A percentile compares a stretch with the other conserved stretches of the same genome.
These are phyloP conservation scores for Stegostoma tigrinum DNA, from an alignment of 2,113 vertebrate genomes.

Conservation along the genomic window DNA sequence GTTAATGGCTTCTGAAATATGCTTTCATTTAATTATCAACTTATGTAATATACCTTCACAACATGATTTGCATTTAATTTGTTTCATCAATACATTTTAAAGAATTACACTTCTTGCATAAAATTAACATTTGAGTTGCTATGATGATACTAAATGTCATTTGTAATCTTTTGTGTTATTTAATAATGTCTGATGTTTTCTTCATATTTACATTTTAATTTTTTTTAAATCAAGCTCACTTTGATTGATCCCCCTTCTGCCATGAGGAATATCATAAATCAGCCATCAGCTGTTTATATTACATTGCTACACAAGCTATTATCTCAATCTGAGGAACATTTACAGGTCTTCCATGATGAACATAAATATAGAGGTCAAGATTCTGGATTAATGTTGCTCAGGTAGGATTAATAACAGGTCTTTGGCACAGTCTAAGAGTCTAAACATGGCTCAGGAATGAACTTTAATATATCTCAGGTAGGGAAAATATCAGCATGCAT, in stretches of 20 bases:
- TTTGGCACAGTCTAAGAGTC: too few relatives aligned
- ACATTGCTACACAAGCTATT: background rate
- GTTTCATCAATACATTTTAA: slow-evolving; percentile 24
- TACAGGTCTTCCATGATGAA: background rate
- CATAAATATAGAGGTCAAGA: background rate
- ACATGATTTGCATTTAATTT: slow-evolving; percentile 32
- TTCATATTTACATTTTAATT: background rate
- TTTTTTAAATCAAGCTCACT: background rate
- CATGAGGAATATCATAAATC: background rate
- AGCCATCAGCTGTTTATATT: background rate
- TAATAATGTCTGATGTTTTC: background rate
- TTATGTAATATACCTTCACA: slow-evolving; percentile 7
- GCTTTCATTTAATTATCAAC: slow-evolving; percentile 22
- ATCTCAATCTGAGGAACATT: background rate
- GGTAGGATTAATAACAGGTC: background rate
- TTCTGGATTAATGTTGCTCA: background rate
- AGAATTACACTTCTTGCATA: background rate
- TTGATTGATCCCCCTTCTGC: background rate
- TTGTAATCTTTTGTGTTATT: slow-evolving; percentile 21
- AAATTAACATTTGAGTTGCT: background rate
- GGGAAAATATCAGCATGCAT: background rate
- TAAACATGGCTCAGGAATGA: background rate
- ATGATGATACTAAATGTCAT: background rate
- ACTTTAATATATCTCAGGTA: background rate
- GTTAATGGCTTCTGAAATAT: slow-evolving; percentile 16